phyloP scores from a whole-genome alignment of 1,140 invertebrate species.

The Lordiphosa collinella region DNA sequence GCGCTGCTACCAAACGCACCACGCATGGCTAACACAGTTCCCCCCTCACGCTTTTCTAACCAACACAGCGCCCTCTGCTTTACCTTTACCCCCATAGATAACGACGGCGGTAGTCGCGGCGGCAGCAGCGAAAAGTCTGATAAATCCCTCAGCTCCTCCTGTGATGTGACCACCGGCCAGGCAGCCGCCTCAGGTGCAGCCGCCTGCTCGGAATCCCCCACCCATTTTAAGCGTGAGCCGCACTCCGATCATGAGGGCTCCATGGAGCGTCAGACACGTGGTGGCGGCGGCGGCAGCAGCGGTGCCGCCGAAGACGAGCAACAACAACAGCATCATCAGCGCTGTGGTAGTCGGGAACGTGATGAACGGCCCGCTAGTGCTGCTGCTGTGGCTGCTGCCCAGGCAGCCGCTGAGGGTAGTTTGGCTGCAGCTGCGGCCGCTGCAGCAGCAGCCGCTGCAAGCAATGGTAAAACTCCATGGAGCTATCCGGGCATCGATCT shows the following conservation, averaged over 20 bases:
- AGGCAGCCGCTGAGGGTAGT: conserved; percentile 79
- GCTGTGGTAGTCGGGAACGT: conserved; percentile 57
- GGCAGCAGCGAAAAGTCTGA: conserved; percentile 77
- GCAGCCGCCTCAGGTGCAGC: conserved; percentile 25
- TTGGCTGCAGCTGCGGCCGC: conserved; percentile 70
- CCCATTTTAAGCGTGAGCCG: conserved; percentile 72
- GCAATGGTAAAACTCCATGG: conserved; percentile 81
- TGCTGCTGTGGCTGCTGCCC: conserved; percentile 37
- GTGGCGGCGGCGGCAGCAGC: conserved; percentile 18
- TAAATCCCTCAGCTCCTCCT: conserved; percentile 64
- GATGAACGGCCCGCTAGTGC: conserved; percentile 52
- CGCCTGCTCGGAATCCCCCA: conserved; percentile 63
- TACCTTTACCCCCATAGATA: conserved; percentile 59
- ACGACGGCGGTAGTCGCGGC: conserved; percentile 57
- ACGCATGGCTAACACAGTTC: conserved; percentile 44
- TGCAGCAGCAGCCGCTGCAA: conserved; percentile 68
- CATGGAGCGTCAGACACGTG: conserved; percentile 70
- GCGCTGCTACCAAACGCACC: conserved; percentile 22
- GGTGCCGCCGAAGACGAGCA: conserved; percentile 34
- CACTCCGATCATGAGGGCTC: conserved; percentile 80
- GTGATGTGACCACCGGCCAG: conserved; percentile 53
- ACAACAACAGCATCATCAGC: conserved; percentile 10
- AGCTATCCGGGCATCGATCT: conserved; percentile 87
- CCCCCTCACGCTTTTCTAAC: conserved; percentile 54
- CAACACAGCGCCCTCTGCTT: conserved; percentile 62